A percentile compares a stretch with the other conserved stretches of the same genome.
Conservation (phyloP, 2,113 vertebrate species). For the Myrmecophaga tridactyla region DNA sequence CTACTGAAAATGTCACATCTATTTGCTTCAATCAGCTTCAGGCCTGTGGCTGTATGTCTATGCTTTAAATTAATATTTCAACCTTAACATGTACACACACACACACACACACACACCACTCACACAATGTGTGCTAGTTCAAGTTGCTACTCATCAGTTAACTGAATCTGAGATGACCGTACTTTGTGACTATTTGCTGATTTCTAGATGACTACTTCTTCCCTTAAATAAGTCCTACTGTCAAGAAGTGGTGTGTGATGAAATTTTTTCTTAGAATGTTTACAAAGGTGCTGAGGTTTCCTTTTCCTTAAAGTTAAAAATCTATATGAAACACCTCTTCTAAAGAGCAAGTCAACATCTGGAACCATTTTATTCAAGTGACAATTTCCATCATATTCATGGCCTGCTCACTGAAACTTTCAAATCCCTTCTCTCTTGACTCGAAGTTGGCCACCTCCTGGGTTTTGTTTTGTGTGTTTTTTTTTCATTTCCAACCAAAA, state of each 20-base stretch:
- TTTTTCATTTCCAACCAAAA: background rate
- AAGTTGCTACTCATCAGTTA: background rate
- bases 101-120: background rate
- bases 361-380: background rate
- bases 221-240: background rate
- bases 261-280: background rate
- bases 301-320: background rate
- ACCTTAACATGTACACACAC: background rate
- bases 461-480: background rate
- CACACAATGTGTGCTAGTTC: background rate
- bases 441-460: background rate
- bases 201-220: background rate
- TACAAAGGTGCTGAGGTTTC: background rate
- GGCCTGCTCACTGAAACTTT: background rate
- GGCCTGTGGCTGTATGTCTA: background rate
- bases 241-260: background rate
- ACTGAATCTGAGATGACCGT: background rate
- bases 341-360: background rate
- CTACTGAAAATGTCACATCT: background rate
- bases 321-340: background rate
- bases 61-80: background rate
- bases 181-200: background rate
- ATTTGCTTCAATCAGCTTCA: background rate
- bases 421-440: background rate
- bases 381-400: background rate